Conservation (phyloP, 2,888 invertebrate genomes). For the Nudaria mundana region DNA sequence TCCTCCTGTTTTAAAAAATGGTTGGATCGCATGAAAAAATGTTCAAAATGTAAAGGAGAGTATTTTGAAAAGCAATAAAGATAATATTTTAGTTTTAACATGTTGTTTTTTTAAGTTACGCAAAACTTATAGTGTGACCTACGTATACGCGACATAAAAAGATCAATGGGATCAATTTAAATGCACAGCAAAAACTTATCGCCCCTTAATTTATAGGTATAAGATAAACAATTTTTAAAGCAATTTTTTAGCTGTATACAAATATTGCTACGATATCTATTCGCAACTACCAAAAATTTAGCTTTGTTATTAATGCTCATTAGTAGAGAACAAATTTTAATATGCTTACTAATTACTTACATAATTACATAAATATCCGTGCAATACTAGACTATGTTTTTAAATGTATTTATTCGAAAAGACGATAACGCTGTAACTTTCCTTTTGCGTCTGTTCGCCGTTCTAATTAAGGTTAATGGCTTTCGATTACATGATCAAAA, state of each 20-base stretch:
- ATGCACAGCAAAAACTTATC: too few relatives aligned
- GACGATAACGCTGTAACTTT: background rate
- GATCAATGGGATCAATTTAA: too few relatives aligned
- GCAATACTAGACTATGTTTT: slow-evolving; percentile 9
- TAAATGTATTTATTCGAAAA: slow-evolving; percentile 3
- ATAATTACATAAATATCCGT: background rate
- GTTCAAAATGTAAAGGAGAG: too few relatives aligned
- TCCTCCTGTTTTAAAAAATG: too few relatives aligned
- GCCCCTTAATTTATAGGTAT: too few relatives aligned
- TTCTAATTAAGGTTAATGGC: slow-evolving; percentile 36
- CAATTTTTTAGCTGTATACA: background rate
- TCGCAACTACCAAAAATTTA: background rate
- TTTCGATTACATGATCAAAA: slow-evolving; percentile 24
- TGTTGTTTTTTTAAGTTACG: too few relatives aligned
- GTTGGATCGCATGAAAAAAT: too few relatives aligned
- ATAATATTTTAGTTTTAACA: too few relatives aligned
- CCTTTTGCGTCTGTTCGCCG: slow-evolving; percentile 3
- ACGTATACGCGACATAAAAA: too few relatives aligned
- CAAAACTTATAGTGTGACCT: too few relatives aligned
- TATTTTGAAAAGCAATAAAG: too few relatives aligned
- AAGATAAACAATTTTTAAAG: too few relatives aligned
- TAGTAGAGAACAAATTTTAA: background rate
- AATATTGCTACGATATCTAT: background rate
- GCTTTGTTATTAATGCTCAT: background rate
- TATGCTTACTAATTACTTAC: background rate